Evolutionary conservation across 2,797 vertebrate species (phyloP), one percentile per base, ranked within the genome.

Genomic region (Catostomus latipinnis): DNA sequence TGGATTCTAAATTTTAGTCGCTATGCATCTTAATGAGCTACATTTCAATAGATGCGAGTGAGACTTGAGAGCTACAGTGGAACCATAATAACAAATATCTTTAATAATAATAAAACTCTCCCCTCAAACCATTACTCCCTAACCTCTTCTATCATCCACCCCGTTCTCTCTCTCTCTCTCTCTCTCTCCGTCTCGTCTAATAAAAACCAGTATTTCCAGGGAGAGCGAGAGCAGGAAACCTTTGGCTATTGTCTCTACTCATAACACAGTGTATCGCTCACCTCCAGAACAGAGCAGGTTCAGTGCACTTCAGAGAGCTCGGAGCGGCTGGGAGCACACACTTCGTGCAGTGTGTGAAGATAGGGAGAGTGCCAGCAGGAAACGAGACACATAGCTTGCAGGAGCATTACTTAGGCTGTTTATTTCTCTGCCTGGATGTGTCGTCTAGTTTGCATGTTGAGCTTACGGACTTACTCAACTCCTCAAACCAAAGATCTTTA

Each of bases 231-330:
- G 16, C 75, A 83, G 79, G 52, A 71, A 76, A 78, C 74, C 71
- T 81, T 76, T 85, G 81, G 81, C 81, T 76, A 80, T 82, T 84
- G 84, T 86, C 82, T 84, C 80, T 65, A 71, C 69, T 76, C 73
- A 82, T 82, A 79, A 82, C 65, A 72, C n/a, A 60, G 76, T 66
- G 74, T 58, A 77, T 83, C 58, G 74, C 80, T 83, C 65, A 73
- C 72, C 76, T 76, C 74, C 73, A 76, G 78, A 70, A 62, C 83
- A 70, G 71, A 81, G 73, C 80, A 52, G 18, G 78, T 56, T 78
- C 52, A 71, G 52, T 11, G 22, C 74, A 71, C 50, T 75, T 65
- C 69, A 71, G 69, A 82, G 61, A 66, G 74, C 69, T 66, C 50
- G 22, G 74, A 72, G 62, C 52, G 74, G 48, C 48, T 52, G 68